These are phyloP conservation scores for Notiomystis cincta DNA, from an alignment of 2,113 vertebrate species.

Conservation along the genomic window DNA sequence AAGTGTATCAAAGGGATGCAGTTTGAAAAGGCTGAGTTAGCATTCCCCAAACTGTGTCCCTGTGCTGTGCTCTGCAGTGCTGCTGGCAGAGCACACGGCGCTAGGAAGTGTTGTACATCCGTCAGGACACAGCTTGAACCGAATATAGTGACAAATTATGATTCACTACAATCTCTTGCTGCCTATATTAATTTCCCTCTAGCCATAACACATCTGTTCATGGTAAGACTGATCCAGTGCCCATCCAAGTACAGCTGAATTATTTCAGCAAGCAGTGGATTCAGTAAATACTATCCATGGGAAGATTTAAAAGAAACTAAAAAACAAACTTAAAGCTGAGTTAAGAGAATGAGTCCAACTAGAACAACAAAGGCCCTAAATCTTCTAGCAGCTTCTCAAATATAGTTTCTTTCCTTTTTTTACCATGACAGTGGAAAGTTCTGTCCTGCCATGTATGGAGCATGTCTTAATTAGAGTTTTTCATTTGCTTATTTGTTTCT, in stretches of 20 bases:
- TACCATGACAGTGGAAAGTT: background rate
- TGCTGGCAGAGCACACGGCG: background rate
- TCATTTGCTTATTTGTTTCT: background rate
- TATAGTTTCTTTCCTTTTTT: background rate
- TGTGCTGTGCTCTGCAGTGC: background rate
- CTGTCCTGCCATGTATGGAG: background rate
- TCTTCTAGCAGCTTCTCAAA: background rate
- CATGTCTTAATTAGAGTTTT: background rate
- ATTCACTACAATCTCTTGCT: background rate
- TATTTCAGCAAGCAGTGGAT: background rate
- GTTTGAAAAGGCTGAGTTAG: constrained; percentile 17
- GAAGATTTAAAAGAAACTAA: background rate
- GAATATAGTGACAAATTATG: background rate
- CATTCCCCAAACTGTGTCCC: background rate
- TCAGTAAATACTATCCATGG: background rate
- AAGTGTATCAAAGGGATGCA: constrained; percentile 17
- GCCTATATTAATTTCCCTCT: background rate
- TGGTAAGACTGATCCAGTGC: background rate
- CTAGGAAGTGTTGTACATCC: background rate
- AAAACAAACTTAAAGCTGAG: background rate
- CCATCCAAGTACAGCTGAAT: background rate
- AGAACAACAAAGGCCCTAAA: background rate
- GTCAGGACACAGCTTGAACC: background rate
- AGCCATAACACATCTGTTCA: background rate
- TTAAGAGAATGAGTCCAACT: background rate